Conservation (phyloP, 1,140 invertebrate genomes). For the Brachionus plicatilis region DNA sequence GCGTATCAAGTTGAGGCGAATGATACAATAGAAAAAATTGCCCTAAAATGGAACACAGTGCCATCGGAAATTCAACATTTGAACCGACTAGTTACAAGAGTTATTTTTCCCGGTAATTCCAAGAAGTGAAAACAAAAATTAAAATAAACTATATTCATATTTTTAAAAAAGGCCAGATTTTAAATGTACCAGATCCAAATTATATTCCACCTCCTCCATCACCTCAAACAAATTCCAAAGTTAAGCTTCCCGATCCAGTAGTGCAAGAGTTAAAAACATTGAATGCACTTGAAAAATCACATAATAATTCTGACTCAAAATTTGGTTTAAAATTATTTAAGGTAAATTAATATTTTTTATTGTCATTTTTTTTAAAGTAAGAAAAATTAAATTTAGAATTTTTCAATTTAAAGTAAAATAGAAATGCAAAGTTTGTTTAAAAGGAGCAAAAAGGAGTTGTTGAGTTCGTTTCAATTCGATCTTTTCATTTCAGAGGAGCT, state of each 20-base stretch:
- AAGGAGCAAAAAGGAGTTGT: no score
- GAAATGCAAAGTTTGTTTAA: no score
- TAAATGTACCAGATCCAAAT: conserved; percentile 33
- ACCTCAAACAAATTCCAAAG: neutral
- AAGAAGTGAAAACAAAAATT: neutral
- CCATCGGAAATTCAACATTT: conserved; percentile 34
- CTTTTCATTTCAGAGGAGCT: no score
- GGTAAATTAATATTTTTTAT: no score
- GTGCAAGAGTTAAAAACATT: neutral
- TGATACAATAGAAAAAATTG: conserved; percentile 40
- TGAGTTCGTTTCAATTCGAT: no score
- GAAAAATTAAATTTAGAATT: no score
- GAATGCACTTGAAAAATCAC: neutral
- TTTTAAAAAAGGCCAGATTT: neutral
- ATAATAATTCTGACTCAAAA: neutral
- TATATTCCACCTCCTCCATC: neutral
- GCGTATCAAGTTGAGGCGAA: conserved; percentile 17
- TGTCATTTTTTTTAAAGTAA: no score
- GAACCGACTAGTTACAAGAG: conserved; percentile 21
- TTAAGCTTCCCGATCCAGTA: neutral
- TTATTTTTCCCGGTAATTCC: neutral
- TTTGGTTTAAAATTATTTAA: no score
- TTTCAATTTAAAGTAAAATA: no score
- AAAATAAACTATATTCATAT: neutral
- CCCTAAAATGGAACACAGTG: conserved; percentile 35